phyloP scores from a whole-genome alignment of 2,113 vertebrate species.

The Lanius ludovicianus region DNA sequence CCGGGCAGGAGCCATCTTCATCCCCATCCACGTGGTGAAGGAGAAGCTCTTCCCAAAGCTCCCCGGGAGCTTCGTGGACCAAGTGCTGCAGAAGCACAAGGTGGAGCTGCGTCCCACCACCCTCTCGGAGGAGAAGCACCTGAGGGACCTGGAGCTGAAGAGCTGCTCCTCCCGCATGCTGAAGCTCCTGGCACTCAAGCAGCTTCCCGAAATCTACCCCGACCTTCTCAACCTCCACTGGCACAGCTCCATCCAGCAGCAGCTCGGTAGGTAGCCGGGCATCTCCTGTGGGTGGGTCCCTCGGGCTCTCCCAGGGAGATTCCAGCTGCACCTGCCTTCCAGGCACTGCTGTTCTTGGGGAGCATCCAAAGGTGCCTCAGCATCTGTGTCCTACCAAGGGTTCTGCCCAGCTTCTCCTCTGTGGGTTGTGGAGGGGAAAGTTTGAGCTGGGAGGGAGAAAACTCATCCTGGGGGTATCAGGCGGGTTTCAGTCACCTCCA shows the following conservation, averaged over 20 bases:
- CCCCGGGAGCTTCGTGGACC: constrained; percentile 80
- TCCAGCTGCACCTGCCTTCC: background rate
- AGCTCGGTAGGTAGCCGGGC: constrained; percentile 78
- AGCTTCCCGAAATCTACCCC: constrained; percentile 83
- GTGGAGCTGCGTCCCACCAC: constrained; percentile 93
- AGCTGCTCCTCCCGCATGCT: constrained; percentile 88
- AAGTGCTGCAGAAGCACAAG: constrained; percentile 89
- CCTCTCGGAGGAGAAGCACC: constrained; percentile 88
- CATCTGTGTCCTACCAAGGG: background rate
- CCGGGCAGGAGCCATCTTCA: constrained; percentile 86
- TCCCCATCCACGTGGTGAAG: constrained; percentile 94
- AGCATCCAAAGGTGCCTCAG: background rate
- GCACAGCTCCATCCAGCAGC: constrained; percentile 79
- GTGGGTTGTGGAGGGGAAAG: background rate
- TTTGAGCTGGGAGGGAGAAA: background rate
- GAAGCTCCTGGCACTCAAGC: constrained; percentile 90
- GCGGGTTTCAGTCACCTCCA: background rate
- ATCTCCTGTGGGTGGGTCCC: background rate
- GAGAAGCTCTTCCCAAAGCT: constrained; percentile 89
- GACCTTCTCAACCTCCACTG: constrained; percentile 87
- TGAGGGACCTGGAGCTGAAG: constrained; percentile 84
- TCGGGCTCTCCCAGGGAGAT: background rate
- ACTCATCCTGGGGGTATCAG: fast-evolving
- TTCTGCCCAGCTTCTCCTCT: background rate
- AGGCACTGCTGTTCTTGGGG: background rate